Evolutionary conservation across 1,140 invertebrate species (phyloP).

Genomic region (Drosophila serrata): DNA sequence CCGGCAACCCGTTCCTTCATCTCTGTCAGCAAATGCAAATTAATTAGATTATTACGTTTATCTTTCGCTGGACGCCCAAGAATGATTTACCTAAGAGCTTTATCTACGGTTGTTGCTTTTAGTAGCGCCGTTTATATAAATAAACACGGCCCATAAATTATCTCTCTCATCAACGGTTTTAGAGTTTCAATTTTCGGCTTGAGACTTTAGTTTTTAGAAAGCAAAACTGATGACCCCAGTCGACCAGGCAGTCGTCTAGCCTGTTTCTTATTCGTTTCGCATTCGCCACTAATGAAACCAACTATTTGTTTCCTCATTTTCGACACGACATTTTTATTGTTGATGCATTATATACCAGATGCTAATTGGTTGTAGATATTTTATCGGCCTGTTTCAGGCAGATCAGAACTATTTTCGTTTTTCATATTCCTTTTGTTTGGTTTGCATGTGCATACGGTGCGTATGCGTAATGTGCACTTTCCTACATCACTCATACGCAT

Average conservation of each 20-base stretch:
- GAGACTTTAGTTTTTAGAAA: slow-evolving; percentile 44
- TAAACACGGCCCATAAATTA: slow-evolving; percentile 65
- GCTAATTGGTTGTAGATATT: slow-evolving; percentile 12
- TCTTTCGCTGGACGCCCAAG: slow-evolving; percentile 53
- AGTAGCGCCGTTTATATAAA: slow-evolving; percentile 67
- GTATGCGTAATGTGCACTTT: background rate
- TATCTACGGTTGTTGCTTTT: slow-evolving; percentile 59
- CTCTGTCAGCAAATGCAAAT: slow-evolving; percentile 62
- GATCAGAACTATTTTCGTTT: slow-evolving; percentile 6
- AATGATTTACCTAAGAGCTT: slow-evolving; percentile 70
- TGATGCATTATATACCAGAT: slow-evolving; percentile 37
- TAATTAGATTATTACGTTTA: slow-evolving; percentile 71
- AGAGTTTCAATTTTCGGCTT: slow-evolving; percentile 5
- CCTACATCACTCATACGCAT: background rate
- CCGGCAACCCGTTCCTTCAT: slow-evolving; percentile 43
- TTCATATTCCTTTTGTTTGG: background rate
- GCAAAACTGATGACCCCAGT: slow-evolving; percentile 52
- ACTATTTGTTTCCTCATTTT: slow-evolving; percentile 55
- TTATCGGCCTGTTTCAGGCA: slow-evolving; percentile 13
- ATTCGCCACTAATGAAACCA: slow-evolving; percentile 49
- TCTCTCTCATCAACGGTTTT: slow-evolving; percentile 17
- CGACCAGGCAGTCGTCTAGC: slow-evolving; percentile 39
- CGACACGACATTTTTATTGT: slow-evolving; percentile 33
- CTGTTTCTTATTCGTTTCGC: slow-evolving; percentile 48
- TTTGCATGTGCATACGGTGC: background rate